Conservation (phyloP, 2,888 invertebrate genomes). For the Epinotia brunnichana region DNA sequence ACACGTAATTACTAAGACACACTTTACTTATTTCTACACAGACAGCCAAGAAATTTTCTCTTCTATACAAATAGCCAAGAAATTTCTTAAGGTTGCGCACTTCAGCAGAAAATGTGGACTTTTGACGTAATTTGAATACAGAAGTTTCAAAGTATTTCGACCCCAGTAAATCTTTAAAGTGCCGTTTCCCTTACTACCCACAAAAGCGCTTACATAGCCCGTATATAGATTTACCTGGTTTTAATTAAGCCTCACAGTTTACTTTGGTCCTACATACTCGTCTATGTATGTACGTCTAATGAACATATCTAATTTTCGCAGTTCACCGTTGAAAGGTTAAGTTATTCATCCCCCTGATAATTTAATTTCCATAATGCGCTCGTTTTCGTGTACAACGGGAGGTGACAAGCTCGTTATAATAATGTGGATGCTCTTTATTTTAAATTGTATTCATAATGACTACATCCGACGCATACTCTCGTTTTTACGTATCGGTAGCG, state of each 20-base stretch:
- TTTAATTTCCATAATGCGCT: constrained; percentile 39
- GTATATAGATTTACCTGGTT: constrained; percentile 33
- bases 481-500: background rate
- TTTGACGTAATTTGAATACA: background rate
- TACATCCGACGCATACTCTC: background rate
- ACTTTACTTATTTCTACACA: background rate
- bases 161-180: background rate
- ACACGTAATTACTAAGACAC: background rate
- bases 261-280: constrained; percentile 30
- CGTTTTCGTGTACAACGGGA: constrained; percentile 29
- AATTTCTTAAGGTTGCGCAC: background rate
- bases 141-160: background rate
- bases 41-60: background rate
- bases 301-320: constrained; percentile 33
- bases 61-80: background rate
- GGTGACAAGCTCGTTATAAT: constrained; percentile 27
- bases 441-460: constrained; percentile 15
- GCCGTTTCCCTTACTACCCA: constrained; percentile 19
- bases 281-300: constrained; percentile 11
- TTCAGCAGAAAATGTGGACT: background rate
- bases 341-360: constrained; percentile 38
- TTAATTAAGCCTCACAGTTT: constrained; percentile 39
- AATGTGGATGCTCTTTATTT: constrained; percentile 7
- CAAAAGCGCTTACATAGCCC: constrained; percentile 17
- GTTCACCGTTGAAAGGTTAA: constrained; percentile 39